phyloP scores from a whole-genome alignment of 2,797 vertebrate species.

The Diceros bicornis region DNA sequence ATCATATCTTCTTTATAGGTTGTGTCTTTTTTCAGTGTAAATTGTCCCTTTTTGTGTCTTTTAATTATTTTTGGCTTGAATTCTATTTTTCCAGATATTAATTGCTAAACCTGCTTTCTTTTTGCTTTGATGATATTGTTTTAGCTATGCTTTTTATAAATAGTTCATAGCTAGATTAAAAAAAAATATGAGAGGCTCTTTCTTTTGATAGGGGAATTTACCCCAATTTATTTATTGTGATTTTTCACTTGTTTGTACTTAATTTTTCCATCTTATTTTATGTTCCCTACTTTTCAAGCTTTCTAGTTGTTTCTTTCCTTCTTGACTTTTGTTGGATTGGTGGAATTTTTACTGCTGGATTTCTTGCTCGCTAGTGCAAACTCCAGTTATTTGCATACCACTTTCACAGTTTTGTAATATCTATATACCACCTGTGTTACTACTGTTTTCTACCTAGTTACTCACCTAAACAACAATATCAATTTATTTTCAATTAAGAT shows the following conservation, averaged over 20 bases:
- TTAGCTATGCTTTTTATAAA: not conserved
- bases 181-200: not conserved
- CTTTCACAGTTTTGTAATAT: not conserved
- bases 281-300: not conserved
- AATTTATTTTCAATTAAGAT: not conserved
- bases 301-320: not conserved
- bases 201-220: not conserved
- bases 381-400: not conserved
- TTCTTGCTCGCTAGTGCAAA: not conserved
- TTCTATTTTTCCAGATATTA: not conserved
- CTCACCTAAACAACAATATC: not conserved
- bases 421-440: not conserved
- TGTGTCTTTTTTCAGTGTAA: not conserved
- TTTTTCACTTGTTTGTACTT: conserved; percentile 18
- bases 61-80: not conserved
- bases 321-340: not conserved
- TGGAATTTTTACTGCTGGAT: not conserved
- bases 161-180: not conserved
- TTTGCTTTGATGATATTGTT: conserved; percentile 4
- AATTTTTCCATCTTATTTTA: not conserved
- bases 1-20: not conserved
- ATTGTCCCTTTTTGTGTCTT: not conserved
- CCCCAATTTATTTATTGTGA: not conserved
- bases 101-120: not conserved
- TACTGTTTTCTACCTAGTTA: not conserved